Evolutionary conservation across 2,888 invertebrate species (phyloP).

Genomic region (Tenthredo distinguenda): DNA sequence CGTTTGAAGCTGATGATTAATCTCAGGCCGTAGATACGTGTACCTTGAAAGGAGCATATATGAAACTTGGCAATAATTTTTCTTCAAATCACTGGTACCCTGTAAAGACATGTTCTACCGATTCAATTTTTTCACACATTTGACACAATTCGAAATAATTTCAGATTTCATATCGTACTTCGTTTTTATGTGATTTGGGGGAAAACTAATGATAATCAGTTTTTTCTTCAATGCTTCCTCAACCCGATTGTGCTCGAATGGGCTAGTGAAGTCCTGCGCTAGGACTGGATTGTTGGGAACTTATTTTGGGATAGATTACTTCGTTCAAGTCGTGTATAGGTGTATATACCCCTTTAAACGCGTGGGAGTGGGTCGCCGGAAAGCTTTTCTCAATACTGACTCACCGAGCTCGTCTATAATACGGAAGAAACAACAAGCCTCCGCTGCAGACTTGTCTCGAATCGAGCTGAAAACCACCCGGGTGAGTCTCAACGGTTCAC

Average conservation of each 20-base stretch:
- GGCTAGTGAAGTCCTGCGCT: no score
- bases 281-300: no score
- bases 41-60: not conserved
- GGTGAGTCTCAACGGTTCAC: slow-evolving; percentile 35
- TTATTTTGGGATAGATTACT: not conserved
- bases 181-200: no score
- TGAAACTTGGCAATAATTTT: not conserved
- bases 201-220: no score
- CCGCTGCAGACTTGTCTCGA: slow-evolving; percentile 4
- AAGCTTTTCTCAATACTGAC: slow-evolving; percentile 10
- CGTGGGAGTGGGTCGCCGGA: not conserved
- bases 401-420: not conserved
- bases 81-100: no score
- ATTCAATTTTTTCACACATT: no score
- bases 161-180: no score
- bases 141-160: no score
- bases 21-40: not conserved
- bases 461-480: slow-evolving; percentile 1
- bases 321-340: no score
- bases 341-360: not conserved
- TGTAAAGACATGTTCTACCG: no score
- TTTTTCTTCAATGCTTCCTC: no score
- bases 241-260: no score
- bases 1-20: not conserved
- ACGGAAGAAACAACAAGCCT: not conserved